Base-by-base conservation (phyloP, 2,888 invertebrate genomes). In the Therioaphis trifolii region DNA sequence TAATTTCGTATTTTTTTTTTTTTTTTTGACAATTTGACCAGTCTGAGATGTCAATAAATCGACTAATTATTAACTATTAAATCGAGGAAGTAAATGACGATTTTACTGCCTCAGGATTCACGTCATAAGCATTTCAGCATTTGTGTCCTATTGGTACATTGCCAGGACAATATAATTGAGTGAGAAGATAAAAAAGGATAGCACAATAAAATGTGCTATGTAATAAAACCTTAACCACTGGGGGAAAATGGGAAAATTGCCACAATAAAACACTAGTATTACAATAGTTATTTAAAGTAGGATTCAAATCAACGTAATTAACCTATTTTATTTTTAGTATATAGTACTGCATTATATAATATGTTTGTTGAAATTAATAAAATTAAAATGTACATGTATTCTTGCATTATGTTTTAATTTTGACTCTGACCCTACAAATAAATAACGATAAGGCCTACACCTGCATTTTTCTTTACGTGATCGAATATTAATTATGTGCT, bases 21-120 rank as follows among this genome's bases (percentile, higher is more conserved):
- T n/a, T n/a, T n/a, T n/a, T n/a, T n/a, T n/a, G n/a, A 35, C 3
- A 35, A 27, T 66, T 35, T 29, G 29, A 52, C 24, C 18, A n/a
- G 24, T 52, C 68, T 0, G 5, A 21, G 5, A 35, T 40, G 24
- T 35, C 40, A 40, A 78, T 78, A 78, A 68, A 78, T 55, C 24
- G 35, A 68, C 12, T 68, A 68, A 78, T 68, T 55, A 40, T 78
- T 43, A 55, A 55, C 40, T 21, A 18, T 12, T 43, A 52, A 55
- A 43, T n/a, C 29, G n/a, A 69, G 40, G 40, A 27, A 68, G 66
- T 43, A 55, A 69, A 78, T 43, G n/a, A 12, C n/a, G 43, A 27
- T 55, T 78, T 68, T 69, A 78, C 55, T 78, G 52, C 68, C 43
- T 69, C 68, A 27, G 40, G 27, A 68, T 78, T 55, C n/a, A 43